Base-by-base conservation (phyloP, 2,888 invertebrate species). In the Agrochola lota region DNA sequence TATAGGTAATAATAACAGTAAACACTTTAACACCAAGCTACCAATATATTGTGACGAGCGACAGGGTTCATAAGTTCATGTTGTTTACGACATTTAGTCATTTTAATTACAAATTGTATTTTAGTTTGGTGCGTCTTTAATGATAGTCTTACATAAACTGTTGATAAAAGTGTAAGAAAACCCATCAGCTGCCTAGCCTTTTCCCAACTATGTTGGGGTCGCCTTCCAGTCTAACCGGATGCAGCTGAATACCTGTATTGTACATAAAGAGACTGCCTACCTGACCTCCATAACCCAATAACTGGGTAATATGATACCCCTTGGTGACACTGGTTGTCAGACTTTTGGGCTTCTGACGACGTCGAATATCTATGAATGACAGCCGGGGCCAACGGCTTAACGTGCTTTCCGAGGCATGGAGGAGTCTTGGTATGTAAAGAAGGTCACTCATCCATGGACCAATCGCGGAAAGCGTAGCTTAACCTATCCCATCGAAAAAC, bases 31-130 rank as follows among this genome's bases (percentile, higher is more conserved):
- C 49, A 62, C 11, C 11, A 35, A 52, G 43, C 7, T 23, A 23
- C 23, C 11, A 71, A 62, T 17, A 11, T 49, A 74, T 40, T 23
- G 49, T 17, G 26, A 71, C 7, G 26, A 52, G 52, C 8, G 52
- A 30, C 62, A 72, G 9, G 20, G 8, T n/a, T 26, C 74, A 43
- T 72, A 72, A 72, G 7, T 52, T 43, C 26, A 52, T 43, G 40
- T 23, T 17, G 52, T 71, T 74, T 43, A 74, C 17, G 60, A 40
- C 23, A 2, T 23, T 52, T 52, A 23, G 23, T 20, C 20, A 46
- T 66, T 63, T 35, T 63, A 63, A 59, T 12, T 35, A 11, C 23
- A 11, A 11, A 49, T 20, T n/a, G 5, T 35, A 35, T 20, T 46
- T 70, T 30, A 62, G 9, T 46, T 71, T 30, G 43, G 12, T 46